Evolutionary conservation across 2,797 vertebrate species (phyloP).

Genomic region (Decapterus maruadsi): DNA sequence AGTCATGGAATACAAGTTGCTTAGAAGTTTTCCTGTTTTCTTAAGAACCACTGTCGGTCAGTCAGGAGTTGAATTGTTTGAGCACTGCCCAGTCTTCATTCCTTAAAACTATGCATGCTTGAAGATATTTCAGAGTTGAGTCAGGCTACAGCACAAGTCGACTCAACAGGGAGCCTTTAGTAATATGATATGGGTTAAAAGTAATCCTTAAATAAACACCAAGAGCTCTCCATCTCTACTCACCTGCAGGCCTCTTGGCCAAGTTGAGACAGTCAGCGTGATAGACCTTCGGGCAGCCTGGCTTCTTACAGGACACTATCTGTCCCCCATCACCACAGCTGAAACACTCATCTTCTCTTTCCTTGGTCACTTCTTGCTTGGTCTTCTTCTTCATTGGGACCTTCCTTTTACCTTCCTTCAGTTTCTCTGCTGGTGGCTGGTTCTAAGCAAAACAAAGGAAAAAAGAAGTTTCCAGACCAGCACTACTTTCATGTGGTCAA

Average conservation of each 20-base stretch:
- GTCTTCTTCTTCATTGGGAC: constrained; percentile 90
- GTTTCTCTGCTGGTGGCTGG: constrained; percentile 91
- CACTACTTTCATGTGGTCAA: neutral
- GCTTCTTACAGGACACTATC: constrained; percentile 97
- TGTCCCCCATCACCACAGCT: constrained; percentile 97
- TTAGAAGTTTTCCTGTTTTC: too few species aligned
- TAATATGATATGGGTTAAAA: neutral
- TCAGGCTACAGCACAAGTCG: neutral
- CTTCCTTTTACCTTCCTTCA: constrained; percentile 91
- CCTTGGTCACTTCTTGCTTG: constrained; percentile 92
- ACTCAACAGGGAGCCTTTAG: neutral
- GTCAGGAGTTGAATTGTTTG: too few species aligned
- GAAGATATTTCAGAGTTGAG: neutral
- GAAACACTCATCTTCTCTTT: constrained; percentile 98
- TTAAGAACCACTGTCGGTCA: too few species aligned
- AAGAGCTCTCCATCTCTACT: constrained; percentile 36
- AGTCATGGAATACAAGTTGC: too few species aligned
- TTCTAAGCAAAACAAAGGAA: constrained; percentile 82
- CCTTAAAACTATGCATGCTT: neutral
- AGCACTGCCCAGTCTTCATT: neutral
- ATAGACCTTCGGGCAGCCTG: constrained; percentile 97
- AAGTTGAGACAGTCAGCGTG: constrained; percentile 98
- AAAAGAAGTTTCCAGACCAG: neutral
- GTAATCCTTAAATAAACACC: neutral
- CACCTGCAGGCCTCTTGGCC: constrained; percentile 96